A percentile compares a stretch with the other conserved stretches of the same genome.
Evolutionary conservation across 1,140 invertebrate species (phyloP).

Genomic region (Paraescarpia echinospica): DNA sequence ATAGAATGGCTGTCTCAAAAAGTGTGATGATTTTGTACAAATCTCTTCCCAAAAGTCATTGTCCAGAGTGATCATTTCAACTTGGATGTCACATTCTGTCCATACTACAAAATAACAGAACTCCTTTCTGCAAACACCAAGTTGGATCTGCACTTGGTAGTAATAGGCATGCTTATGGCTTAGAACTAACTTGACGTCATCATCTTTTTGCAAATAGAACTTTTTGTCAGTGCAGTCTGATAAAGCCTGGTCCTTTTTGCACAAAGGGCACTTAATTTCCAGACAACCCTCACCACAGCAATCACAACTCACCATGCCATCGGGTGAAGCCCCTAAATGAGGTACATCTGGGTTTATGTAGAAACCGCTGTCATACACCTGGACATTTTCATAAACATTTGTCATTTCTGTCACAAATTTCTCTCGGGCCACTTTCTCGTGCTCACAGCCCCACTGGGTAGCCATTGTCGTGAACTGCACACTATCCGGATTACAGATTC

Average conservation of each 20-base stretch:
- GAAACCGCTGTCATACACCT: slow-evolving; percentile 33
- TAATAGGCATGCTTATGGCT: slow-evolving; percentile 6
- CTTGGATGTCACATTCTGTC: background rate
- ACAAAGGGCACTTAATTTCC: slow-evolving; percentile 16
- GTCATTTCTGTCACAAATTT: background rate
- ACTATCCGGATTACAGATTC: slow-evolving; percentile 17
- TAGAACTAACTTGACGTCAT: background rate
- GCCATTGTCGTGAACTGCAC: background rate
- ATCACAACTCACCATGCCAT: slow-evolving; percentile 11
- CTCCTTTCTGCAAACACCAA: slow-evolving; percentile 9
- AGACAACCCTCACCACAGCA: slow-evolving; percentile 20
- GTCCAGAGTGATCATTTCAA: slow-evolving; percentile 7
- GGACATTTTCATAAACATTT: slow-evolving; percentile 26
- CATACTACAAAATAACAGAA: slow-evolving; percentile 16
- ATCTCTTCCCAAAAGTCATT: slow-evolving; percentile 12
- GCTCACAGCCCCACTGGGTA: background rate
- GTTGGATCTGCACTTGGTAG: slow-evolving; percentile 16
- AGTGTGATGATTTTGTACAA: slow-evolving; percentile 5
- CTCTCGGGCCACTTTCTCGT: background rate
- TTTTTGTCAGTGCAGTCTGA: background rate
- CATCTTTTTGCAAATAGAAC: background rate
- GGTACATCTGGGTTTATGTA: slow-evolving; percentile 31
- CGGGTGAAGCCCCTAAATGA: slow-evolving; percentile 16
- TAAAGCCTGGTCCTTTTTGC: background rate
- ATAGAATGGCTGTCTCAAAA: background rate